These are phyloP conservation scores for Distichodus sexfasciatus DNA, from an alignment of 2,797 vertebrate species.

Conservation along the genomic window DNA sequence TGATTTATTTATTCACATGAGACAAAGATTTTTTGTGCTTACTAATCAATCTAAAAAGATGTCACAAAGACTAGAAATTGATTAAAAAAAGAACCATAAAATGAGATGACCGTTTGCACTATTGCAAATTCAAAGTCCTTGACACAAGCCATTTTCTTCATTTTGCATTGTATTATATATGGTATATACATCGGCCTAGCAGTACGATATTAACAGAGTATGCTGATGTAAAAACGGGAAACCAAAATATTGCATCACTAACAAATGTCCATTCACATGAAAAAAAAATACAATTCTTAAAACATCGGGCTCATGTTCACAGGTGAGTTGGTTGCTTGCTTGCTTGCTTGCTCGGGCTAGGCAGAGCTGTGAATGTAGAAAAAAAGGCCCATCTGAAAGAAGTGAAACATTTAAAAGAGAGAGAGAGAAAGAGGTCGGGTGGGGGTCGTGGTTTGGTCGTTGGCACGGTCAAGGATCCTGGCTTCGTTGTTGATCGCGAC, in stretches of 20 bases:
- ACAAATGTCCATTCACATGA: slow-evolving; percentile 55
- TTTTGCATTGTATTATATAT: slow-evolving; percentile 61
- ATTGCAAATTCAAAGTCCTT: slow-evolving; percentile 66
- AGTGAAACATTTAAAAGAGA: slow-evolving; percentile 47
- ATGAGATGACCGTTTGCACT: slow-evolving; percentile 60
- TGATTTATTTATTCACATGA: slow-evolving; percentile 71
- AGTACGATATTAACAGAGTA: slow-evolving; percentile 60
- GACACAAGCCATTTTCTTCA: slow-evolving; percentile 52
- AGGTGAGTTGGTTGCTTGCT: slow-evolving; percentile 43
- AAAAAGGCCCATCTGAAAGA: slow-evolving; percentile 51
- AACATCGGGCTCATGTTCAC: slow-evolving; percentile 56
- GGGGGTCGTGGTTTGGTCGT: slow-evolving; percentile 55
- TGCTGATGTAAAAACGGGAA: slow-evolving; percentile 43
- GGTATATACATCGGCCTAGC: slow-evolving; percentile 65
- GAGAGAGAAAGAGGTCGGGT: slow-evolving; percentile 28
- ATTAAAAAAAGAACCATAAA: slow-evolving; percentile 53
- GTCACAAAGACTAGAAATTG: slow-evolving; percentile 44
- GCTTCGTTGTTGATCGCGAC: slow-evolving; percentile 49
- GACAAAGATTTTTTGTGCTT: slow-evolving; percentile 57
- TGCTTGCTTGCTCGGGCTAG: slow-evolving; percentile 43
- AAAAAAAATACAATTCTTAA: slow-evolving; percentile 42
- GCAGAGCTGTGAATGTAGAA: slow-evolving; percentile 46
- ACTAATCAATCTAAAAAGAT: slow-evolving; percentile 59
- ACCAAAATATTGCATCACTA: slow-evolving; percentile 56
- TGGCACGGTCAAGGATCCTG: slow-evolving; percentile 60